Percentiles rank a stretch among this genome's conserved stretches.
These are phyloP conservation scores for Dermatophagoides farinae DNA, from an alignment of 1,140 invertebrate genomes.

Conservation along the genomic window DNA sequence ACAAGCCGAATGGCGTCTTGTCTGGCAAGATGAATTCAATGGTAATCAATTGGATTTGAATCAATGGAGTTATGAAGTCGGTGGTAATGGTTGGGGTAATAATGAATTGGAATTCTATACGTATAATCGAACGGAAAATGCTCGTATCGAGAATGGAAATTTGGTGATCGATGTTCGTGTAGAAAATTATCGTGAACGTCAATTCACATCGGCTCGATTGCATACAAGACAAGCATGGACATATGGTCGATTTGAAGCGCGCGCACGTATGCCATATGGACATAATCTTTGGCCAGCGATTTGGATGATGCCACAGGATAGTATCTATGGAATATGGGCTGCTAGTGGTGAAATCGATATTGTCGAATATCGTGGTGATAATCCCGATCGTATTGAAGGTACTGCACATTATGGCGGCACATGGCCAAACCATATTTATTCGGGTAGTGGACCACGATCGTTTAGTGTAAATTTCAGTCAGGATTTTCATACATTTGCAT, in stretches of 20 bases:
- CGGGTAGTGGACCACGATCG: background rate
- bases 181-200: background rate
- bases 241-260: conserved; percentile 3
- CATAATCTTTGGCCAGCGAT: conserved; percentile 7
- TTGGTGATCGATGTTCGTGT: background rate
- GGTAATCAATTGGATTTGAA: background rate
- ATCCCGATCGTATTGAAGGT: background rate
- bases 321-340: background rate
- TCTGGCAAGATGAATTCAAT: conserved; percentile 17
- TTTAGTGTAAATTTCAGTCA: conserved; percentile 12
- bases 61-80: conserved; percentile 14
- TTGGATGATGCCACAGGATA: conserved; percentile 2
- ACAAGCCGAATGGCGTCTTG: conserved; percentile 1
- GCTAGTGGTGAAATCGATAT: conserved; percentile 11
- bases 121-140: background rate
- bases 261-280: background rate
- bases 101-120: conserved; percentile 8
- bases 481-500: conserved; percentile 22
- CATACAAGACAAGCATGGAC: background rate
- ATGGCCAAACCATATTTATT: background rate
- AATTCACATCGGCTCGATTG: background rate
- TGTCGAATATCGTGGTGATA: background rate
- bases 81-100: conserved; percentile 12
- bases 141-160: background rate
- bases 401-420: background rate